Base-by-base conservation (phyloP, 2,113 vertebrate species). In the Sterna hirundo region DNA sequence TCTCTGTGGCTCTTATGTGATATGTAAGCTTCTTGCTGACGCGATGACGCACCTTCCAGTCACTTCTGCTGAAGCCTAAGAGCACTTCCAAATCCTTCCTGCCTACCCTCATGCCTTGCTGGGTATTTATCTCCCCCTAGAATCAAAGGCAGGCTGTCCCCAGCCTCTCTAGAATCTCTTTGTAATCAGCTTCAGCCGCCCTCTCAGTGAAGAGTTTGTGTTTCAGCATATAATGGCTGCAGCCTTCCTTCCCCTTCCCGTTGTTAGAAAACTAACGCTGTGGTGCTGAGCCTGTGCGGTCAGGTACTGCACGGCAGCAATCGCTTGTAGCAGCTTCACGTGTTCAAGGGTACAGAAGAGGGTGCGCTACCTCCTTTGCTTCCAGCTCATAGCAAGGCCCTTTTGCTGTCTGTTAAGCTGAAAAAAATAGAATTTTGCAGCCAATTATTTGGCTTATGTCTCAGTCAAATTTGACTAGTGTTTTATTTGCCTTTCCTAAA, bases 301-400 rank as follows among this genome's bases (percentile, higher is more conserved):
- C 79, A 12, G 3, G n/a, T 5, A 5, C 27, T 5, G 49, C 34
- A 3, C 3, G 12, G 10, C 3, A 5, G 0, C 13, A 19, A 5
- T 4, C 18, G 4, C 13, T 7, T 13, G 26, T 18, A 26, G 26
- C 38, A 79, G 60, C 60, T 52, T 22, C 40, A 12, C 7, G 2
- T 34, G 22, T 61, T 32, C 12, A 5, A 21, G 36, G 62, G 32
- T 15, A 42, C 34, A 46, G 36, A 15, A 49, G 36, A 38, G 79
- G 46, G 25, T 10, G 29, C 1, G 0, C n/a, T 80, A 3, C 69
- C 36, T n/a, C 54, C 66, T 77, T 29, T 27, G 42, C 61, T 66
- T 40, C 57, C 1, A 0, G 36, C 61, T 64, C 36, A 15, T 2
- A 69, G 54, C 77, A 42, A 71, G 34, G 10, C 17, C 58, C 51